Base-by-base conservation (phyloP, 2,113 vertebrate genomes). In the Toxotes jaculatrix region DNA sequence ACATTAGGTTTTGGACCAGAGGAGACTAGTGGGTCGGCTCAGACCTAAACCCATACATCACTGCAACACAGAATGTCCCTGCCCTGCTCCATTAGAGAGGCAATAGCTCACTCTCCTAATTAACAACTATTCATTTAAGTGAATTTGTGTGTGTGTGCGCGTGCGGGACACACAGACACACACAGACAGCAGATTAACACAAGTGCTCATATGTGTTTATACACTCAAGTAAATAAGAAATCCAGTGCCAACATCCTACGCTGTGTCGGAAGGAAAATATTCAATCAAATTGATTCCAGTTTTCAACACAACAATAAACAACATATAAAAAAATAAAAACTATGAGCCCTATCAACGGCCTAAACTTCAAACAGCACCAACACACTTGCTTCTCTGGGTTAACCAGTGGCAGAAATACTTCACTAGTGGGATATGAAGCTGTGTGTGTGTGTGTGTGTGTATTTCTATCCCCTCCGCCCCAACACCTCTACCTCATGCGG, bases 31-130 rank as follows among this genome's bases (percentile, higher is more conserved):
- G 55, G 64, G 59, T 80, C 49, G 27, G 31, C 78, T 77, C 76
- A 77, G 56, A 78, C 59, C 57, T 56, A 45, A 56, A 74, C 36
- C 53, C 56, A 92, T 90, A 81, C 38, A 62, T 86, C 60, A 88
- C 63, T n/a, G n/a, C 56, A n/a, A 51, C 12, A 13, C 71, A 82
- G 19, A 73, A 10, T 17, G 77, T 70, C 40, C 31, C 64, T n/a
- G 83, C 63, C 53, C 59, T 3, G 47, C 82, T 80, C 64, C 82
- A 92, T 91, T 79, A 90, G 21, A 75, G 40, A 78, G 65, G 34
- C 80, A 31, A 85, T 74, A 81, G 63, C 80, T 86, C 74, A 86
- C 77, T 86, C 75, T 62, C 5, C 75, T 88, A 88, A 93, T 91
- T 85, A 90, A 89, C 74, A 23, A 36, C 55, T 49, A 66, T 83